A percentile compares a stretch with the other conserved stretches of the same genome.
Evolutionary conservation across 2,888 invertebrate species (phyloP).

Genomic region (Dendrolimus houi): DNA sequence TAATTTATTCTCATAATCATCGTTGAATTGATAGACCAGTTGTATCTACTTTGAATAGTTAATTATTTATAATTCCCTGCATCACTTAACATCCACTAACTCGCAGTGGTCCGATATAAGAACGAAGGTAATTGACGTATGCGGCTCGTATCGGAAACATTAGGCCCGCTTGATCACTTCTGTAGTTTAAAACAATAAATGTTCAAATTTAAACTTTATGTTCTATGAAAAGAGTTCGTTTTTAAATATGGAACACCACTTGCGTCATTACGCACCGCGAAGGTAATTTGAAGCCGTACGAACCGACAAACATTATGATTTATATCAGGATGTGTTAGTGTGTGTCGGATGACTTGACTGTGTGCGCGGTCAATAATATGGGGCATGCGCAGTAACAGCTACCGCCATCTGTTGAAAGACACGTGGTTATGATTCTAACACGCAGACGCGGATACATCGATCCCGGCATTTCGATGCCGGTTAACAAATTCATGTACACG

Average conservation of each 20-base stretch:
- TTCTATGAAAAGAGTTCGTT: slow-evolving; percentile 11
- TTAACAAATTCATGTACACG: slow-evolving; percentile 66
- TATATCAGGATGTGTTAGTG: slow-evolving; percentile 39
- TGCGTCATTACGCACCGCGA: slow-evolving; percentile 59
- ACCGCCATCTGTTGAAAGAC: slow-evolving; percentile 69
- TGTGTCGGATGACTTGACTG: slow-evolving; percentile 17
- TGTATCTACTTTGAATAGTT: background rate
- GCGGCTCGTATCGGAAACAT: slow-evolving; percentile 46
- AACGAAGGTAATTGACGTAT: slow-evolving; percentile 60
- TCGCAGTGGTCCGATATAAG: slow-evolving; percentile 43
- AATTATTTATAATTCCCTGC: background rate
- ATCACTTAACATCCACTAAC: background rate
- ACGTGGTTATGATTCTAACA: slow-evolving; percentile 35
- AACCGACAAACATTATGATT: slow-evolving; percentile 63
- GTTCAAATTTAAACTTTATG: slow-evolving; percentile 11
- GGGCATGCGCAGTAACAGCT: slow-evolving; percentile 54
- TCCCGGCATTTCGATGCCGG: slow-evolving; percentile 59
- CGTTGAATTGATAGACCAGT: background rate
- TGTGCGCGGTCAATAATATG: slow-evolving; percentile 59
- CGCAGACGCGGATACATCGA: slow-evolving; percentile 61
- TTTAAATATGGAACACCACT: slow-evolving; percentile 24
- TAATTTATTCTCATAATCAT: background rate
- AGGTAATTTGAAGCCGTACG: slow-evolving; percentile 64
- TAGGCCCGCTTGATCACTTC: slow-evolving; percentile 47
- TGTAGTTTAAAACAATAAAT: slow-evolving; percentile 24